Evolutionary conservation across 23 tunicate genomes (phyloP).

Genomic region (Ascidia mentula): DNA sequence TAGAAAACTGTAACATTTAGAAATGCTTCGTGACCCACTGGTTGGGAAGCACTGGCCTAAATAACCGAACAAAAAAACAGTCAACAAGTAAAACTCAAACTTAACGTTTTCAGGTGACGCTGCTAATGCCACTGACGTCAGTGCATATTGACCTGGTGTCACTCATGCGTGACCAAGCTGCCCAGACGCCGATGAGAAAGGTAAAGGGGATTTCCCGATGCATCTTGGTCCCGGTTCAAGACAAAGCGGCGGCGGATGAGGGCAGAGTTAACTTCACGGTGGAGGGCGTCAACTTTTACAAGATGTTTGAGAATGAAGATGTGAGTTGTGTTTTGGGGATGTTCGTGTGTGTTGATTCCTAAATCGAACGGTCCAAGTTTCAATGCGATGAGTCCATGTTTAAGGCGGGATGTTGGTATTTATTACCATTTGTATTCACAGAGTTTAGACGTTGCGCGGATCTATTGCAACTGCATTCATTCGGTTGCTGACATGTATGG

Average conservation of each 20-base stretch:
- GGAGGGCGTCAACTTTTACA: conserved; percentile 86
- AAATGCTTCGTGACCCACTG: no score
- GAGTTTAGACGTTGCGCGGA: conserved; percentile 55
- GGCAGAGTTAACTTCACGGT: conserved; percentile 39
- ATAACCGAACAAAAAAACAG: no score
- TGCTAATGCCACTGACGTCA: conserved; percentile 66
- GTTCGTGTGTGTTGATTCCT: not conserved
- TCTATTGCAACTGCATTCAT: conserved; percentile 82
- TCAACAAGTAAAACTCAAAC: no score
- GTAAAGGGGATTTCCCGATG: conserved; percentile 51
- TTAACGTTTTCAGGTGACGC: conserved; percentile 37
- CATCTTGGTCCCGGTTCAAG: conserved; percentile 42
- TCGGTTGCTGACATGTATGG: conserved; percentile 76
- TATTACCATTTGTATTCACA: conserved; percentile 29
- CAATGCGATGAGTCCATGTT: no score
- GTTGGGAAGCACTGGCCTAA: no score
- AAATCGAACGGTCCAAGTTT: not conserved
- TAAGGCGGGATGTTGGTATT: no score
- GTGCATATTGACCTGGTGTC: conserved; percentile 64
- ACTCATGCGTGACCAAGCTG: conserved; percentile 37
- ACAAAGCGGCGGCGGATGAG: conserved; percentile 8
- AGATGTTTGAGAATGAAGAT: conserved; percentile 71
- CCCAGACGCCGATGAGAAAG: conserved; percentile 30
- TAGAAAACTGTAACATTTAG: no score
- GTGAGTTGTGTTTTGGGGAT: conserved; percentile 27